These are phyloP conservation scores for Piezodorus guildinii DNA, from an alignment of 1,140 invertebrate genomes.

Conservation along the genomic window DNA sequence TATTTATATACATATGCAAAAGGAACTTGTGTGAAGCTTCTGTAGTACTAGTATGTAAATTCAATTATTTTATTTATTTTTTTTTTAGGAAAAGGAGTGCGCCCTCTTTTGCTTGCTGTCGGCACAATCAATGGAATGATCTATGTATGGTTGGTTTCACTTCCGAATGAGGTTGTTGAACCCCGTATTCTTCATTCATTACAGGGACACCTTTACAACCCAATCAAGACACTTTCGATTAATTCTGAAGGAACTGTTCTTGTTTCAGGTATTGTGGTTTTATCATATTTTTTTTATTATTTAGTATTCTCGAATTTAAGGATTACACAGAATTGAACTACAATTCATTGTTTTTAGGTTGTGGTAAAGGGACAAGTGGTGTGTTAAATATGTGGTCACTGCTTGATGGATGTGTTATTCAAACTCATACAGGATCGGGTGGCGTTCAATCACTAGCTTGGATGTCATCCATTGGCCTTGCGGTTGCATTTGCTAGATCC, in stretches of 20 bases:
- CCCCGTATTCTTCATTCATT: conserved; percentile 35
- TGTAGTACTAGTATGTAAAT: too few species aligned
- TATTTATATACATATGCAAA: too few species aligned
- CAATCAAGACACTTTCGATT: conserved; percentile 41
- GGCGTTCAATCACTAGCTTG: conserved; percentile 40
- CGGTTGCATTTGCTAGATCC: conserved; percentile 41
- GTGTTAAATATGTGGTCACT: conserved; percentile 53
- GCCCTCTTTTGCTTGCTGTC: conserved; percentile 36
- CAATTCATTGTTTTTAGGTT: conserved; percentile 28
- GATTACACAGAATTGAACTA: neutral
- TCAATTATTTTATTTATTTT: too few species aligned
- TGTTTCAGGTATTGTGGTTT: conserved; percentile 37
- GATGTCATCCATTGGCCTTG: conserved; percentile 38
- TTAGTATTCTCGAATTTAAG: too few species aligned
- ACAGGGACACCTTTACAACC: conserved; percentile 42
- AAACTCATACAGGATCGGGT: conserved; percentile 44
- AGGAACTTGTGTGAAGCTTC: too few species aligned
- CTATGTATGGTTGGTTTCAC: conserved; percentile 40
- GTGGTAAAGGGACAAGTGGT: conserved; percentile 39
- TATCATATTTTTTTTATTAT: neutral
- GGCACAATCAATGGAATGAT: conserved; percentile 41
- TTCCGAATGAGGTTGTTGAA: conserved; percentile 28
- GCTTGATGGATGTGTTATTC: conserved; percentile 43
- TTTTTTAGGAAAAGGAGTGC: conserved; percentile 28
- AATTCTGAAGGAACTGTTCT: conserved; percentile 41